phyloP scores from a whole-genome alignment of 2,113 vertebrate genomes.

The Bombycilla garrulus region DNA sequence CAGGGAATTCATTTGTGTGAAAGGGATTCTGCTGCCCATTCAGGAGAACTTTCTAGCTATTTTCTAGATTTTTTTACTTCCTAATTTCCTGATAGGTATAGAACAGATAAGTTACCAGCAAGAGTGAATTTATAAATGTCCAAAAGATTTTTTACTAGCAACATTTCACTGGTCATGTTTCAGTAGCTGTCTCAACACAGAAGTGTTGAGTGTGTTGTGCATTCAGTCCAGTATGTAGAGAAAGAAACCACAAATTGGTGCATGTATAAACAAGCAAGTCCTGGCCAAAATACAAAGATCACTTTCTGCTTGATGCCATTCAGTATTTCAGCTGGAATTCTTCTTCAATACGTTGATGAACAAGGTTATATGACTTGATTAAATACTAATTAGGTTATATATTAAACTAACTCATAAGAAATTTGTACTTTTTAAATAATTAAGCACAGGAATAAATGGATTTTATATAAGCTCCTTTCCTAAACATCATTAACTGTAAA shows the following conservation, averaged over 20 bases:
- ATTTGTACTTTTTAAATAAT: conserved; percentile 67
- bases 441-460: conserved; percentile 67
- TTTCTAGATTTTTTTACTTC: background rate
- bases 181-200: background rate
- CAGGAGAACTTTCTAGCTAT: background rate
- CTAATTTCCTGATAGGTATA: background rate
- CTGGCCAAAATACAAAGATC: background rate
- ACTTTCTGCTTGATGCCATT: background rate
- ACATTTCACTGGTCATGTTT: background rate
- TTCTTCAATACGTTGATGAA: conserved; percentile 70
- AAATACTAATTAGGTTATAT: conserved; percentile 71
- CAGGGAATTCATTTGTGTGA: background rate
- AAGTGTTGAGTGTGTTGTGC: background rate
- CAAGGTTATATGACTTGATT: conserved; percentile 74
- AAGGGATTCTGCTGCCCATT: background rate
- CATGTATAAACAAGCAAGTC: background rate
- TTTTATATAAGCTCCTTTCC: conserved; percentile 66
- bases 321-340: conserved; percentile 61
- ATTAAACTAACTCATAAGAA: conserved; percentile 42
- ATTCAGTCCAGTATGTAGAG: background rate
- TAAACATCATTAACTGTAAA: conserved; percentile 62
- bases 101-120: background rate
- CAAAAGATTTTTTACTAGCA: background rate
- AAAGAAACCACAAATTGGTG: background rate
- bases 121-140: background rate